A percentile compares a stretch with the other conserved stretches of the same genome.
phyloP scores from a whole-genome alignment of 2,888 invertebrate species.

The Parnassius mnemosyne region DNA sequence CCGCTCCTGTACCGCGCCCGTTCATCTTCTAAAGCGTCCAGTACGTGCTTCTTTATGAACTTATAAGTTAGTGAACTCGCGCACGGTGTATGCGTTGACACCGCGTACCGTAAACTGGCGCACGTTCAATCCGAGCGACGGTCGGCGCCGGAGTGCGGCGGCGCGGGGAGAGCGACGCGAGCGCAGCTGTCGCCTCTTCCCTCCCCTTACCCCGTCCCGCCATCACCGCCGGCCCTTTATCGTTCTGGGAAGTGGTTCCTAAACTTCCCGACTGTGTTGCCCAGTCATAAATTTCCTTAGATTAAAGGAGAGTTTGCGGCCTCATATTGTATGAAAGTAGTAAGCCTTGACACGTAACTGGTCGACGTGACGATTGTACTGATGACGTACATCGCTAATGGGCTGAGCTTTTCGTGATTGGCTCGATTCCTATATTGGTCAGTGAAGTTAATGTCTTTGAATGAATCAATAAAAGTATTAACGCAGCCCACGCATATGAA shows the following conservation, averaged over 20 bases:
- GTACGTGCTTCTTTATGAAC: conserved; percentile 28
- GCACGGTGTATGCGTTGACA: conserved; percentile 27
- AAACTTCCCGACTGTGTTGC: conserved; percentile 75
- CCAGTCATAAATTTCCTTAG: conserved; percentile 47
- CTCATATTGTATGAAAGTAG: conserved; percentile 53
- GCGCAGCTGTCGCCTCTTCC: conserved; percentile 73
- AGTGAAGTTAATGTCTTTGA: conserved; percentile 21
- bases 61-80: conserved; percentile 37
- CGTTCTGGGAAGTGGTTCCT: conserved; percentile 81
- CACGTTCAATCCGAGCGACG: conserved; percentile 46
- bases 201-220: conserved; percentile 44
- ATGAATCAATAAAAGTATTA: conserved; percentile 22
- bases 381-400: conserved; percentile 47
- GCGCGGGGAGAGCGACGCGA: conserved; percentile 65
- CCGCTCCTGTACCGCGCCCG: conserved; percentile 47
- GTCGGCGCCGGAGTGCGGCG: conserved; percentile 57
- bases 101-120: conserved; percentile 32
- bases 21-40: conserved; percentile 17
- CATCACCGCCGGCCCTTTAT: conserved; percentile 66
- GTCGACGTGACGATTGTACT: conserved; percentile 45
- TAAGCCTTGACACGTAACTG: conserved; percentile 62
- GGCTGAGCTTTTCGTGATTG: conserved; percentile 49
- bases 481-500: background rate
- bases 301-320: conserved; percentile 41
- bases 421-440: conserved; percentile 36